These are phyloP conservation scores for Oceanites oceanicus DNA, from an alignment of 2,113 vertebrate species.

Conservation along the genomic window DNA sequence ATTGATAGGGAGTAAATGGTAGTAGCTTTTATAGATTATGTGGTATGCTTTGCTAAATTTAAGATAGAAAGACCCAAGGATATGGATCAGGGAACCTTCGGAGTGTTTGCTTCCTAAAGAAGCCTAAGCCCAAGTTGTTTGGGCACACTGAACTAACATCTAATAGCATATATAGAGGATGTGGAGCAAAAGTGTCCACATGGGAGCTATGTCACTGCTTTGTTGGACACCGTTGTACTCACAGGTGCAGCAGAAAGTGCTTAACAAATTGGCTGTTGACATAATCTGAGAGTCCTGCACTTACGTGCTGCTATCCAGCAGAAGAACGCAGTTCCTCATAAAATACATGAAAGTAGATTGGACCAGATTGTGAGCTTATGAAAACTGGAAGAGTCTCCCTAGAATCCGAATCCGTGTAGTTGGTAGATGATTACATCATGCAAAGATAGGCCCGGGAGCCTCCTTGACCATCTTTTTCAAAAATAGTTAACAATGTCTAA, in stretches of 20 bases:
- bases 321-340: background rate
- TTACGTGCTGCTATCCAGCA: background rate
- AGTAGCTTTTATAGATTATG: background rate
- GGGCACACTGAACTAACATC: fast-evolving
- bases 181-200: background rate
- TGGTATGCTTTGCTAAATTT: background rate
- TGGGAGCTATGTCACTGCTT: background rate
- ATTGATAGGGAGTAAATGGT: background rate
- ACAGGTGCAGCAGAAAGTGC: background rate
- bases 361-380: fast-evolving
- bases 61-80: background rate
- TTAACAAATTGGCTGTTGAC: background rate
- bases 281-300: background rate
- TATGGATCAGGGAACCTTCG: background rate
- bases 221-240: background rate
- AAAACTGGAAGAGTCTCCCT: background rate
- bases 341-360: fast-evolving
- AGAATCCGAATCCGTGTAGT: fast-evolving
- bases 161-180: background rate
- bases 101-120: background rate
- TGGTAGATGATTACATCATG: background rate
- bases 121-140: background rate
- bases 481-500: background rate
- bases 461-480: background rate
- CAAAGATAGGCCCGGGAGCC: fast-evolving